A percentile compares a stretch with the other conserved stretches of the same genome.
Evolutionary conservation across 2,797 vertebrate genomes (phyloP).

Genomic region (Onychomys torridus): DNA sequence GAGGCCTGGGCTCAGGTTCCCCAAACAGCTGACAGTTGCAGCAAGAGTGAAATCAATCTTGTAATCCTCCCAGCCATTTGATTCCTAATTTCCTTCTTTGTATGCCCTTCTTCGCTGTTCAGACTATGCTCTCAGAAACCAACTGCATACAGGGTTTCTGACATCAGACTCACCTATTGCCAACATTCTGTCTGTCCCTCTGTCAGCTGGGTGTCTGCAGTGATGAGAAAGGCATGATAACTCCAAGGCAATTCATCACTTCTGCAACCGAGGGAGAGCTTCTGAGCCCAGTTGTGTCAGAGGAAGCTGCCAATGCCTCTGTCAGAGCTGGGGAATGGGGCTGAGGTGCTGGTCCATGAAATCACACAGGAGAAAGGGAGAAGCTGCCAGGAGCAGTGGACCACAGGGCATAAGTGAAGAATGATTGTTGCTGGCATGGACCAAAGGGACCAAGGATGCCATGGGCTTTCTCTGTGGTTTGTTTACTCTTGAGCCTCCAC

Average conservation of each 20-base stretch:
- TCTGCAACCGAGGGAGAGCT: neutral
- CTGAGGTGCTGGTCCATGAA: slow-evolving; percentile 66
- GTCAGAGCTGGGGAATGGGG: slow-evolving; percentile 18
- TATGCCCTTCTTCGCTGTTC: slow-evolving; percentile 25
- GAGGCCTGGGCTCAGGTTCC: slow-evolving; percentile 72
- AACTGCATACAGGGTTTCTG: slow-evolving; percentile 59
- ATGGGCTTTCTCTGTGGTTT: neutral
- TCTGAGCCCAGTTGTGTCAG: slow-evolving; percentile 49
- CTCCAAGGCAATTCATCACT: slow-evolving; percentile 71
- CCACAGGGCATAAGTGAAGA: slow-evolving; percentile 18
- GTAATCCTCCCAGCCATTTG: slow-evolving; percentile 72
- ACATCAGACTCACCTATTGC: slow-evolving; percentile 56
- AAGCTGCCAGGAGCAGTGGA: slow-evolving; percentile 6
- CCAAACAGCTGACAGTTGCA: slow-evolving; percentile 73
- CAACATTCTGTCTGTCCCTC: slow-evolving; percentile 75
- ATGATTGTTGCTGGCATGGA: neutral
- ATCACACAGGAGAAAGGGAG: slow-evolving; percentile 44
- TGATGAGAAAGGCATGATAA: neutral
- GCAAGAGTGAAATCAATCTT: slow-evolving; percentile 73
- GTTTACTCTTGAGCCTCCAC: slow-evolving; percentile 21
- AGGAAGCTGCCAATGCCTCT: slow-evolving; percentile 66
- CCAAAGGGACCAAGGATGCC: neutral
- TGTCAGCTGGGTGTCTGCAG: slow-evolving; percentile 57
- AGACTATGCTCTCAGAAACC: slow-evolving; percentile 34
- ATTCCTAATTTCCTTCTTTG: slow-evolving; percentile 61